Conservation (phyloP, 2,888 invertebrate species). For the Saturnia pavonia region DNA sequence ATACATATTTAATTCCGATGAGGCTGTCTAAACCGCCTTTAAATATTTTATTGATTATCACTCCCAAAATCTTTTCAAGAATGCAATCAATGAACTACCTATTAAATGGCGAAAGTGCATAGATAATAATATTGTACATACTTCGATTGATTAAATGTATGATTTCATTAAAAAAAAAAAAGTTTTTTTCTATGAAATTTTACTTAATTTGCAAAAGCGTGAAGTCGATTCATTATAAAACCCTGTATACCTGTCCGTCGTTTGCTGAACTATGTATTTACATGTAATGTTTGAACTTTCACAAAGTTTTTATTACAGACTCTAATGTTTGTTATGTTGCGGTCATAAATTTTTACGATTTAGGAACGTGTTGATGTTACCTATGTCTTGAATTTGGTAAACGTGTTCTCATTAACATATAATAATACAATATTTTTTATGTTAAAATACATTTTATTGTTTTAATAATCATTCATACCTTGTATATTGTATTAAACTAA, state of each 20-base stretch:
- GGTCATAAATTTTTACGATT: constrained; percentile 33
- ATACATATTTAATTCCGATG: too few species aligned
- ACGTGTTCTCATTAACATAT: background rate
- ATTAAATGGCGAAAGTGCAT: too few species aligned
- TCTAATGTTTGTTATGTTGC: constrained; percentile 34
- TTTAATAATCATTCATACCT: background rate
- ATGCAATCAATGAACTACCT: too few species aligned
- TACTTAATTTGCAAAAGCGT: background rate
- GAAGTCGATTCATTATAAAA: background rate
- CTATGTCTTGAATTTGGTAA: constrained; percentile 11
- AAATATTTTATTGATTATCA: too few species aligned
- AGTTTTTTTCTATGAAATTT: background rate
- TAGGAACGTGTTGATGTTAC: constrained; percentile 22
- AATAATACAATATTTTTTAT: background rate
- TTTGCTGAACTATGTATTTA: background rate
- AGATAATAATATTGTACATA: too few species aligned
- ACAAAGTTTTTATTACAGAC: constrained; percentile 41
- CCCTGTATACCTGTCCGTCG: background rate
- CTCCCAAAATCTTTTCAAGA: too few species aligned
- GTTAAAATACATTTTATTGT: background rate
- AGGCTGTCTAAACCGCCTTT: too few species aligned
- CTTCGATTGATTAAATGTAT: too few species aligned
- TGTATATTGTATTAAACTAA: background rate
- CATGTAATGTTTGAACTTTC: constrained; percentile 29
- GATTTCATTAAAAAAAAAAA: too few species aligned